Conservation (phyloP, 2,888 invertebrate genomes). For the Drosophila hamatofila region DNA sequence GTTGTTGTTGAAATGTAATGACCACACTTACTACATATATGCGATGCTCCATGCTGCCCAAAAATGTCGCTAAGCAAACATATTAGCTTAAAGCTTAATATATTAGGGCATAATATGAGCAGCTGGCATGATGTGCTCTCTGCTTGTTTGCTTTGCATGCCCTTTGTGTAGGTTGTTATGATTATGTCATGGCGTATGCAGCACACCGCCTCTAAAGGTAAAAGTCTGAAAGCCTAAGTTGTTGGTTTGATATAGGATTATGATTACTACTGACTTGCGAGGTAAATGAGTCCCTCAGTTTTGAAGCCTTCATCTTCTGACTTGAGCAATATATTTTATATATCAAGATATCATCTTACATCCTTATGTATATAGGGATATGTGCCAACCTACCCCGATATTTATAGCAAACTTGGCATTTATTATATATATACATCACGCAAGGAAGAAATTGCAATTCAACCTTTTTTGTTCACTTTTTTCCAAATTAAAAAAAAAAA, state of each 20-base stretch:
- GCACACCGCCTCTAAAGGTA: too few relatives aligned
- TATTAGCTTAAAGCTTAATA: conserved; percentile 29
- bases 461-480: too few relatives aligned
- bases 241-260: neutral
- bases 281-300: accelerated
- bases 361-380: neutral
- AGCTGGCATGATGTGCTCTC: conserved; percentile 9
- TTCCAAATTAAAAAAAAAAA: too few relatives aligned
- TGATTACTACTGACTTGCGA: neutral
- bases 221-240: neutral
- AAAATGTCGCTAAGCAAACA: conserved; percentile 33
- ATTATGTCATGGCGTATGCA: neutral
- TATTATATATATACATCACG: too few relatives aligned
- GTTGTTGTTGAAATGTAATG: neutral
- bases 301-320: neutral
- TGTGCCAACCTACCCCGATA: neutral
- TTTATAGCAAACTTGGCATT: too few relatives aligned
- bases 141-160: conserved; percentile 1
- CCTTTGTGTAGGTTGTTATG: neutral
- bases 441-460: too few relatives aligned
- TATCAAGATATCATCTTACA: neutral
- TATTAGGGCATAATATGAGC: conserved; percentile 25
- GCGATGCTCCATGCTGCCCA: neutral
- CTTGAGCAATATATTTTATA: too few relatives aligned
- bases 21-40: neutral